These are phyloP conservation scores for Oncopodura yosiiana DNA, from an alignment of 1,140 invertebrate genomes.

Conservation along the genomic window DNA sequence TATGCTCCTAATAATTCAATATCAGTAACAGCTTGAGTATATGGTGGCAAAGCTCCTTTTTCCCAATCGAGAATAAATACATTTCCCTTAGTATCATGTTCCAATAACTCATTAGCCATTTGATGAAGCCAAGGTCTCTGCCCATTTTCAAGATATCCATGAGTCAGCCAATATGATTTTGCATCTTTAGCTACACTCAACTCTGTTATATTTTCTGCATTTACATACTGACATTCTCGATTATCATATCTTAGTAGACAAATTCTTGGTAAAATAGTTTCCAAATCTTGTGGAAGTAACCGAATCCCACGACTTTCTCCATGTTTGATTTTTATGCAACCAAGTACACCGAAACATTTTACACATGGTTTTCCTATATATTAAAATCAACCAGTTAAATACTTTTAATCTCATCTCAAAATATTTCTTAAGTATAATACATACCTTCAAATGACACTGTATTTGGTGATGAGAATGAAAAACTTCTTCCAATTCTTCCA, in stretches of 20 bases:
- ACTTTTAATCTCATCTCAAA: neutral
- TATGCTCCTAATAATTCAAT: constrained; percentile 75
- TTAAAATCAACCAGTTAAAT: neutral
- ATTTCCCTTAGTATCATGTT: constrained; percentile 53
- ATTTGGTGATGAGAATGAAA: neutral
- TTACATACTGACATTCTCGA: constrained; percentile 37
- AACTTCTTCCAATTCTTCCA: neutral
- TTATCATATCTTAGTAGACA: constrained; percentile 38
- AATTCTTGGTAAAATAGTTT: constrained; percentile 46
- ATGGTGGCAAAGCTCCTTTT: constrained; percentile 70
- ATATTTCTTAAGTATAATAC: neutral
- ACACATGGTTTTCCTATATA: neutral
- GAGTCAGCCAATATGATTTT: constrained; percentile 59
- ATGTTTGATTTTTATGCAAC: constrained; percentile 25
- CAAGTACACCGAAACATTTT: constrained; percentile 26
- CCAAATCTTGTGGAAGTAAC: constrained; percentile 58
- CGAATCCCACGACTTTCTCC: constrained; percentile 35
- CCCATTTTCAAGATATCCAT: constrained; percentile 76
- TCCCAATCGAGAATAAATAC: constrained; percentile 77
- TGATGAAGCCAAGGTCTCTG: constrained; percentile 59
- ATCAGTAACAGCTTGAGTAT: constrained; percentile 81
- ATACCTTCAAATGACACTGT: neutral
- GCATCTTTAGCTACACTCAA: neutral
- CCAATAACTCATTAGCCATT: constrained; percentile 54
- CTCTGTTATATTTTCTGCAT: constrained; percentile 44